A percentile compares a stretch with the other conserved stretches of the same genome.
Evolutionary conservation across 2,797 vertebrate genomes (phyloP).

Genomic region (Echeneis naucrates): DNA sequence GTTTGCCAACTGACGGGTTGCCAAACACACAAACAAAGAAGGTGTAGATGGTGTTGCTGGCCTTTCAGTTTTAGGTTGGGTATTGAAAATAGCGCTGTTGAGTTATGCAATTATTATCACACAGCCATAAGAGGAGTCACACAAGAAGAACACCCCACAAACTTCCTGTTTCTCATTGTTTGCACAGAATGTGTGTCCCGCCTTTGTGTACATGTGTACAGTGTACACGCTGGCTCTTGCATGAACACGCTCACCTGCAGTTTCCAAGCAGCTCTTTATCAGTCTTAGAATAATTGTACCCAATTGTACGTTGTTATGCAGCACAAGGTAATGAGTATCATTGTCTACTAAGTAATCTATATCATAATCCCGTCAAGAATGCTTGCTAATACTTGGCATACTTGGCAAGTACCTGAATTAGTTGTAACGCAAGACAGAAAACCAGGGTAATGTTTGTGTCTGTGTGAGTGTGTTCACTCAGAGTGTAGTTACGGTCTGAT

Average conservation of each 20-base stretch:
- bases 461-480: not conserved
- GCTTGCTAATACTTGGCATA: not conserved
- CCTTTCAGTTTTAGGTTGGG: not conserved
- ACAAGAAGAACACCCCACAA: not conserved
- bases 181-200: conserved; percentile 8
- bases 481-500: not conserved
- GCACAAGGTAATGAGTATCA: not conserved
- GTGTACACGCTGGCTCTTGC: not conserved
- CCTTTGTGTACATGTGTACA: conserved; percentile 42
- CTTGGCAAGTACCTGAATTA: not conserved
- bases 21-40: conserved; percentile 5
- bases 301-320: not conserved
- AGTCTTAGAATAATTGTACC: not conserved
- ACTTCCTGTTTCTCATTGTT: not conserved
- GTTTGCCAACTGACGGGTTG: conserved; percentile 42
- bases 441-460: not conserved
- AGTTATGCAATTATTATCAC: not conserved
- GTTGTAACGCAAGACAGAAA: not conserved
- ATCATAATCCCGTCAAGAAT: conserved; percentile 12
- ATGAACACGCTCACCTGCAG: not conserved
- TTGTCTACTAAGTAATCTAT: not conserved
- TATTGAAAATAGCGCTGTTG: not conserved
- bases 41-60: not conserved
- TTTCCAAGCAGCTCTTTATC: conserved; percentile 3
- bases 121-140: not conserved